Percentiles rank a stretch among this genome's conserved stretches.
These are phyloP conservation scores for Cynaeus angustus DNA, from an alignment of 2,888 invertebrate genomes.

Conservation along the genomic window DNA sequence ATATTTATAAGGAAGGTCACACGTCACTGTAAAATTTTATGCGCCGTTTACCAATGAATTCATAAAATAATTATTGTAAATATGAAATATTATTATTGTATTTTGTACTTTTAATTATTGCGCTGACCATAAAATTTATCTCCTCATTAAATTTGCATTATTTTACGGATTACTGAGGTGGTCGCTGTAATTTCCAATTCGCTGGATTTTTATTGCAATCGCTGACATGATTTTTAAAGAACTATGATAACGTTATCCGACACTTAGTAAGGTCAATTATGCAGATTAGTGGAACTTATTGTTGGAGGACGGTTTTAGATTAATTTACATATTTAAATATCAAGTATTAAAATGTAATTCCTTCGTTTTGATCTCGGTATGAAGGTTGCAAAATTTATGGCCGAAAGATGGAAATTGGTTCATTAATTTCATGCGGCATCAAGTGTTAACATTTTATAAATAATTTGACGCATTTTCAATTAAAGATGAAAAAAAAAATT, in stretches of 20 bases:
- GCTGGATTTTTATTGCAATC: background rate
- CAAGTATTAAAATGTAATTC: background rate
- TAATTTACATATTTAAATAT: background rate
- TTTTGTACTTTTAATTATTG: slow-evolving; percentile 27
- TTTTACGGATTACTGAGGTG: background rate
- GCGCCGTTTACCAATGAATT: slow-evolving; percentile 53
- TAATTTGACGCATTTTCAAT: too few species aligned
- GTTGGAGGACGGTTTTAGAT: background rate
- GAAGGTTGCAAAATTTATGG: too few species aligned
- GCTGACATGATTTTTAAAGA: background rate
- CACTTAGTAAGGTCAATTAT: slow-evolving; percentile 1
- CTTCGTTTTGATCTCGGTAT: too few species aligned
- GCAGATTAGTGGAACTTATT: background rate
- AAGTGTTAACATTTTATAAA: too few species aligned
- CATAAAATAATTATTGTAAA: slow-evolving; percentile 53
- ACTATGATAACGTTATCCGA: background rate
- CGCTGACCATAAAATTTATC: slow-evolving; percentile 30
- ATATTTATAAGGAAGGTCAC: slow-evolving; percentile 56
- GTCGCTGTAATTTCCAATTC: background rate
- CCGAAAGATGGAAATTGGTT: too few species aligned
- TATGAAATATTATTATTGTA: slow-evolving; percentile 41
- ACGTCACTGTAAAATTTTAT: slow-evolving; percentile 56
- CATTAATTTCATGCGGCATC: too few species aligned
- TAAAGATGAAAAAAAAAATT: too few species aligned
- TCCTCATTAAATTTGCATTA: slow-evolving; percentile 8